Evolutionary conservation across 1,140 invertebrate species (phyloP), one percentile per base, ranked within the genome.

Genomic region (Cardiocondyla obscurior): DNA sequence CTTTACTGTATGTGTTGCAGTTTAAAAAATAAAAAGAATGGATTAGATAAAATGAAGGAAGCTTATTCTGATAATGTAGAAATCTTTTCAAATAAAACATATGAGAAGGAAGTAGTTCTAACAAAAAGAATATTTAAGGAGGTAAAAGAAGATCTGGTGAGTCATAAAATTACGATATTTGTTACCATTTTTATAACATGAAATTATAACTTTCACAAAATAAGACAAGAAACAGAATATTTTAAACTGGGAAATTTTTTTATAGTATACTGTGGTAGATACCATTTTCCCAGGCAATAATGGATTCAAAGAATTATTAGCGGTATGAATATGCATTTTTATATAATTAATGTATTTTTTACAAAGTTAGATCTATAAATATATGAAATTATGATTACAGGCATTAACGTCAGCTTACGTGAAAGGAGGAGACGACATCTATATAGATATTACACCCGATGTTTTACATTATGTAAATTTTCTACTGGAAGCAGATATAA

Each of bases 361-460:
- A 14, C 7, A 36, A 25, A 65, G n/a, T 30, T 42, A n/a, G 28
- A 57, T 57, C 6, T 55, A 28, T 58, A 36, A 77, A 64, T 74
- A 14, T 69, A 55, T 30, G 19, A 25, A 58, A 19, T 49, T 76
- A 55, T 82, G 0, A 70, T 85, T 89, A 14, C 28, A 94, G 92
- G 28, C 85, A 3, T 33, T 94, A 5, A 89, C 87, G 36, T 19
- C 10, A 6, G 86, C 90, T 7, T 90, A 90, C 39, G 33, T 30
- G 16, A 90, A 85, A 87, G 92, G 91, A 12, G 93, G 93, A n/a
- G 90, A 94, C 74, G 88, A 94, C 19, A 12, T 91, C 14, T 94
- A 93, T 44, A 70, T 93, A 0, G 28, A 90, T 6, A 62, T 94
- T 1, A 82, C 5, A 25, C 65, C 83, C 7, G 53, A 91, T 5